Evolutionary conservation across 1,140 invertebrate species (phyloP), one percentile per base, ranked within the genome.

Genomic region (Ostrea denselamellosa): DNA sequence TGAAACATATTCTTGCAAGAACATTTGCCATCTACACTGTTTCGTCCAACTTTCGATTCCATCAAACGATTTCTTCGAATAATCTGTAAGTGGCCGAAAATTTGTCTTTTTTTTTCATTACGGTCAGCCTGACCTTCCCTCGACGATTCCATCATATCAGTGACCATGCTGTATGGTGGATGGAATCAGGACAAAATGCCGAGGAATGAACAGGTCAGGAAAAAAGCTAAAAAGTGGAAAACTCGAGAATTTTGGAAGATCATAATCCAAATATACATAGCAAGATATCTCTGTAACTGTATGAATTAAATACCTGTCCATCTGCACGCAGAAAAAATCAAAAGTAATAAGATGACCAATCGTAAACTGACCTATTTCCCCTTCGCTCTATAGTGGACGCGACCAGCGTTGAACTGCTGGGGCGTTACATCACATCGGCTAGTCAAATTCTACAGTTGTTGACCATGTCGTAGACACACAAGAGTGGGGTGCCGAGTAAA

Each of bases 381-480:
- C 68, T 17, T 28, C 28, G 10, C 28, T 34, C 25, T 22, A 28
- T 77, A 77, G 22, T 77, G 68, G 68, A 77, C 68, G 25, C 68
- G 68, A 17, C 68, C 68, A 77, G 25, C 65, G 28, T 34, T 77
- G 68, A 77, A 77, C 68, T 25, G 28, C 68, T 77, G 68, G 68
- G 68, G 68, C 68, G 68, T 77, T 77, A 77, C 68, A 77, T 77
- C 68, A 77, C 68, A 77, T 77, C 68, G 68, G 68, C 68, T 77
- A 77, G 68, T 77, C 68, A 77, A 34, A 77, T 77, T 77, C 22
- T 77, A 77, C 17, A 77, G 68, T 77, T 77, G 68, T 77, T 77
- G 68, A 77, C 68, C 68, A 77, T 77, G 68, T 34, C 68, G 9
- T 77, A 77, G 68, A 77, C 68, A 14, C 25, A 28, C 25, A 77